These are phyloP conservation scores for Apodemia zela DNA, from an alignment of 2,888 invertebrate genomes.

Conservation along the genomic window DNA sequence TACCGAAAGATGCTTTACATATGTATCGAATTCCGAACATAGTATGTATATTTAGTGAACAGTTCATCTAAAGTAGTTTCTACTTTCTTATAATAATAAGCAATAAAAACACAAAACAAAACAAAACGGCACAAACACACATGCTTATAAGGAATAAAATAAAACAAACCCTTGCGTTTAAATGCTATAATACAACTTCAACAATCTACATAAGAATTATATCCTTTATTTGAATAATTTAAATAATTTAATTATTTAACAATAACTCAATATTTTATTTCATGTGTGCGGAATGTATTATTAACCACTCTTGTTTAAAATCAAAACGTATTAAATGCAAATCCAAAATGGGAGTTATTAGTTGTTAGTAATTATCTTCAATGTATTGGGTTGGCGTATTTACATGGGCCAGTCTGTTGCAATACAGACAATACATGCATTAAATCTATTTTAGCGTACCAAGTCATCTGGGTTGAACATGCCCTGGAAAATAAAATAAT, in stretches of 20 bases:
- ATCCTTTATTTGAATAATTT: constrained; percentile 39
- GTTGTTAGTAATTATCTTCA: constrained; percentile 33
- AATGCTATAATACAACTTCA: constrained; percentile 62
- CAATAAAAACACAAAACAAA: constrained; percentile 27
- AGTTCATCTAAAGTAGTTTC: neutral
- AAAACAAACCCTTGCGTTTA: constrained; percentile 45
- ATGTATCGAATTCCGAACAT: neutral
- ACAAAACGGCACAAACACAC: constrained; percentile 27
- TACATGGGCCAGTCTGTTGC: constrained; percentile 53
- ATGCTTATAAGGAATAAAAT: constrained; percentile 37
- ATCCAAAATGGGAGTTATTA: constrained; percentile 30
- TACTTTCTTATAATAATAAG: constrained; percentile 19
- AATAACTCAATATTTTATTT: constrained; percentile 30
- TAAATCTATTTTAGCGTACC: constrained; percentile 71
- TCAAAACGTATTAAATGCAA: constrained; percentile 40
- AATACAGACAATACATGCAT: constrained; percentile 62
- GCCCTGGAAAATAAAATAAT: constrained; percentile 82
- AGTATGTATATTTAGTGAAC: too few relatives aligned
- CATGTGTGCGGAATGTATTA: constrained; percentile 34
- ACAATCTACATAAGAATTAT: constrained; percentile 57
- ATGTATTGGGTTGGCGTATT: constrained; percentile 42
- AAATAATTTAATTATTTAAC: constrained; percentile 33
- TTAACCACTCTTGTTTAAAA: constrained; percentile 41
- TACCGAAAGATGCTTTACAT: neutral
- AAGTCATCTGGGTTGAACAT: constrained; percentile 95